A percentile compares a stretch with the other conserved stretches of the same genome.
These are phyloP conservation scores for Orientallactaga sibirica DNA, from an alignment of 2,797 vertebrate genomes.

Conservation along the genomic window DNA sequence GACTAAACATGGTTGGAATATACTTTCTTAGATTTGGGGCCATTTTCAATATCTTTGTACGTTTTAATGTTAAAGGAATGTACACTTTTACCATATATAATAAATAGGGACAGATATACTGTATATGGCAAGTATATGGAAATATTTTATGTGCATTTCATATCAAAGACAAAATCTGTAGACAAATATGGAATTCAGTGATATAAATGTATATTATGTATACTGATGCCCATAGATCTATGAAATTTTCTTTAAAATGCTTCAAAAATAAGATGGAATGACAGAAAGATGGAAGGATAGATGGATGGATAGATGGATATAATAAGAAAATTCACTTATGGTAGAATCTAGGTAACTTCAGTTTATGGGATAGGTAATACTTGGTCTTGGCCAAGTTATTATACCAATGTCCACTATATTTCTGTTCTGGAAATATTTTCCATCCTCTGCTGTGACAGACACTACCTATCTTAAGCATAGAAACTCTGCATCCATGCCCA, in stretches of 20 bases:
- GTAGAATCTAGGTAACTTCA: background rate
- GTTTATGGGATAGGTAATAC: too few relatives aligned
- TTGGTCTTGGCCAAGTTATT: background rate
- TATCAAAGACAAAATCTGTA: conserved; percentile 34
- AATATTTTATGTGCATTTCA: background rate
- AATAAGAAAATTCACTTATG: background rate
- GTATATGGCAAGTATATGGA: too few relatives aligned
- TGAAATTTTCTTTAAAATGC: conserved; percentile 40
- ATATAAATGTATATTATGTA: background rate
- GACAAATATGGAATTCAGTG: background rate
- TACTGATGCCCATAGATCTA: background rate
- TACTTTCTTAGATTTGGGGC: background rate
- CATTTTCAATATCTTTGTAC: background rate
- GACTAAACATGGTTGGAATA: background rate
- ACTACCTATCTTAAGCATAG: background rate
- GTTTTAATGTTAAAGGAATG: background rate
- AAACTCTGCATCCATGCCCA: background rate
- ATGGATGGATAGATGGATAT: background rate
- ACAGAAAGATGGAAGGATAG: background rate
- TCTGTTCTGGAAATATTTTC: background rate
- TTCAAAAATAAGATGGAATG: background rate
- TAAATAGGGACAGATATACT: too few relatives aligned
- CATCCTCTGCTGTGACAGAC: background rate
- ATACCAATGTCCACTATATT: background rate
- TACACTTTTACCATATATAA: too few relatives aligned